phyloP scores from a whole-genome alignment of 1,140 invertebrate species.

The Gonatopus flavifemur region DNA sequence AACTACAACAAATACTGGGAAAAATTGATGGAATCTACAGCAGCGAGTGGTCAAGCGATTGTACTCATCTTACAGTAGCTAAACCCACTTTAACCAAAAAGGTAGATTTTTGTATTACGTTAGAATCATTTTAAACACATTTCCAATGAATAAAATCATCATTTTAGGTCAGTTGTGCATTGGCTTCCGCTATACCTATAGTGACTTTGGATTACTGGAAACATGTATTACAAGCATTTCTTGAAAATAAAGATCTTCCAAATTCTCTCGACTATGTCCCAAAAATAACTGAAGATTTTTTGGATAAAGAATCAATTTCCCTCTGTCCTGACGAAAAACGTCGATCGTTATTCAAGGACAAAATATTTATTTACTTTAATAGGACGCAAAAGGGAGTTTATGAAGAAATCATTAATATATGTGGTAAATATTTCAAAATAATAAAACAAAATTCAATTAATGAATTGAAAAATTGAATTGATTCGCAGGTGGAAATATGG shows the following conservation, averaged over 20 bases:
- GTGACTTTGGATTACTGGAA: slow-evolving; percentile 66
- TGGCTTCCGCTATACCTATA: slow-evolving; percentile 65
- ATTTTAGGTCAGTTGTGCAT: slow-evolving; percentile 61
- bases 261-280: not conserved
- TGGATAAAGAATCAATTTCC: not conserved
- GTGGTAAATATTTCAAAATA: slow-evolving; percentile 8
- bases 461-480: not conserved
- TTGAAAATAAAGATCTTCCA: not conserved
- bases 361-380: slow-evolving; percentile 13
- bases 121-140: too few relatives aligned
- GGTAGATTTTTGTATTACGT: slow-evolving; percentile 42
- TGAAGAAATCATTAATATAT: slow-evolving; percentile 4
- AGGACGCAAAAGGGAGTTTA: not conserved
- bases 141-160: not conserved
- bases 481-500: slow-evolving; percentile 7
- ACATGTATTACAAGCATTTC: slow-evolving; percentile 53
- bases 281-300: not conserved
- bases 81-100: slow-evolving; percentile 69
- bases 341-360: slow-evolving; percentile 4
- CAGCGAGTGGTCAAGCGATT: slow-evolving; percentile 7
- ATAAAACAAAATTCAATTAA: not conserved
- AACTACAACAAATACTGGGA: slow-evolving; percentile 4
- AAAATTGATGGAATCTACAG: slow-evolving; percentile 20
- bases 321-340: slow-evolving; percentile 3
- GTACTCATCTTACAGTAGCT: slow-evolving; percentile 66